Evolutionary conservation across 2,113 vertebrate species (phyloP).

Genomic region (Tyrannus savana): DNA sequence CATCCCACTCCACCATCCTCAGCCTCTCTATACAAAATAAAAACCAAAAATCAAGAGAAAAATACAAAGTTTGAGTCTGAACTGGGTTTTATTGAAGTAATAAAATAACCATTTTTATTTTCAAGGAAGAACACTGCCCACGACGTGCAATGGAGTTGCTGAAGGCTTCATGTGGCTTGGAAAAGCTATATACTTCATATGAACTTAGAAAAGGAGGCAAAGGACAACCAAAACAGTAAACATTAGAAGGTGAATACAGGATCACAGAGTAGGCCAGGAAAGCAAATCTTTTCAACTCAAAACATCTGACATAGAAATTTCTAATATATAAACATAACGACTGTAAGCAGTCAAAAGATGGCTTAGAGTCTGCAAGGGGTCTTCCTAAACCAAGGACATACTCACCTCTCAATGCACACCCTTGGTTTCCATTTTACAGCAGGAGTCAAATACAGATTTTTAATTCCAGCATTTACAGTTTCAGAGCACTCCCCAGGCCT

Average conservation of each 20-base stretch:
- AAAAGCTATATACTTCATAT: neutral
- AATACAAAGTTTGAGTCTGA: neutral
- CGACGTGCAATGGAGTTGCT: neutral
- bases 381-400: neutral
- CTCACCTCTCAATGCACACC: constrained; percentile 46
- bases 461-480: neutral
- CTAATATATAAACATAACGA: neutral
- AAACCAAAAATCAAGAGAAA: neutral
- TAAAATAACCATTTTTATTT: neutral
- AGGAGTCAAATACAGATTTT: neutral
- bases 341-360: neutral
- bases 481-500: neutral
- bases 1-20: neutral
- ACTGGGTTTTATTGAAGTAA: neutral
- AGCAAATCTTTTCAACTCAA: neutral
- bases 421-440: neutral
- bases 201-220: neutral
- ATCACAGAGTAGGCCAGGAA: neutral
- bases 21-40: neutral
- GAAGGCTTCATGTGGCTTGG: neutral
- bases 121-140: neutral
- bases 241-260: neutral
- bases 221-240: neutral
- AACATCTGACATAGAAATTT: neutral
- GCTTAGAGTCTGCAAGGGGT: neutral